Evolutionary conservation across 2,888 invertebrate species (phyloP).

Genomic region (Agrypnus murinus): DNA sequence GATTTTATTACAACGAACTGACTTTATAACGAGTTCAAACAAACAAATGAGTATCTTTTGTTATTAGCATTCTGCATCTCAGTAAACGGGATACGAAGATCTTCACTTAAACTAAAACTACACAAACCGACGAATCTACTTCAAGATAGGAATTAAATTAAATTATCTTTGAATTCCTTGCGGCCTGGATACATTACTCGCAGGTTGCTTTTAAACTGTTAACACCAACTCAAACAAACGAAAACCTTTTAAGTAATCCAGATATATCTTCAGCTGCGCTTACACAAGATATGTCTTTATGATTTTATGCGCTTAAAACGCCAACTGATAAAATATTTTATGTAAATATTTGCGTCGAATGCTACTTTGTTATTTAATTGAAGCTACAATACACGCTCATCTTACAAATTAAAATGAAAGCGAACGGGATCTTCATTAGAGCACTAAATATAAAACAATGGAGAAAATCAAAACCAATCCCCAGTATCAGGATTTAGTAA

Average conservation of each 20-base stretch:
- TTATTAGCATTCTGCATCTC: conserved; percentile 58
- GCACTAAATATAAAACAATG: conserved; percentile 26
- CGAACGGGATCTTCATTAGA: conserved; percentile 20
- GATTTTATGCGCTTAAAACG: background rate
- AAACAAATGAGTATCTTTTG: conserved; percentile 58
- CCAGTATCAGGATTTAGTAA: conserved; percentile 18
- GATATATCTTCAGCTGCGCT: background rate
- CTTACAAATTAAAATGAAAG: conserved; percentile 26
- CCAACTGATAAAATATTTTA: background rate
- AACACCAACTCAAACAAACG: conserved; percentile 23
- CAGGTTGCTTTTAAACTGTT: conserved; percentile 22
- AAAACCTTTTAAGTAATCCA: conserved; percentile 6
- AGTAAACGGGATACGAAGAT: conserved; percentile 1
- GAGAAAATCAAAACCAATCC: conserved; percentile 23
- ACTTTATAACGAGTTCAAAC: conserved; percentile 65
- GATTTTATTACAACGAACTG: conserved; percentile 65
- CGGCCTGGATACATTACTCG: conserved; percentile 15
- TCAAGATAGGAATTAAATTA: conserved; percentile 22
- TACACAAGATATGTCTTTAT: conserved; percentile 5
- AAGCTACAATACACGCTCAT: conserved; percentile 2
- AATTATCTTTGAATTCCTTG: conserved; percentile 31
- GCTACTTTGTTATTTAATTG: conserved; percentile 6
- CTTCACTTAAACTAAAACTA: conserved; percentile 20
- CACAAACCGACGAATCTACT: conserved; percentile 13
- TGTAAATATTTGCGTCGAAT: conserved; percentile 7